Evolutionary conservation across 2,797 vertebrate species (phyloP), one percentile per base, ranked within the genome.

Genomic region (Sandelia bainsii): DNA sequence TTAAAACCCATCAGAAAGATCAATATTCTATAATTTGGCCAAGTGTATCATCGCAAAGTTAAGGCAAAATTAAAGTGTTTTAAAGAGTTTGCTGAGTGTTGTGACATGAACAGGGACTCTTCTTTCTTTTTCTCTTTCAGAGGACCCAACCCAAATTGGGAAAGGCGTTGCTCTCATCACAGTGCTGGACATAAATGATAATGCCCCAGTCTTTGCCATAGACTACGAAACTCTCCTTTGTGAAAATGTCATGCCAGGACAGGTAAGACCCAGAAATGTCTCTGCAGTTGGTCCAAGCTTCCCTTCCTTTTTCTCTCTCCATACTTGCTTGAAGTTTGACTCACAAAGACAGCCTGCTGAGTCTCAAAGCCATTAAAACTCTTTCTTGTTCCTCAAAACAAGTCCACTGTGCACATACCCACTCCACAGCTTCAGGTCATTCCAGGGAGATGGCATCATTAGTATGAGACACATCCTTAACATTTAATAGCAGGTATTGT

Each of bases 151-250:
- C 39, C 97, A 98, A 79, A 94, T 97, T 59, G 97, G 97, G 63
- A 96, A 95, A 93, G 96, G 97, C 46, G 87, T 94, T 10, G 93
- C 96, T 75, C 89, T 96, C 77, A 96, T 99, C 82, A 96, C 93
- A 0, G 96, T 99, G 56, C 93, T 94, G 80, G 98, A 99, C 84
- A 95, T 99, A 72, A 99, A 99, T 46, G 98, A 99, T 86, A 99
- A 99, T 0, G 96, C 97, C 8, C 98, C 98, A 0, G 95, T 97
- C 65, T 98, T 99, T 65, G 97, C 97, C 72, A 97, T 95, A 69
- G 96, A 98, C 57, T 98, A 99, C 40, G 97, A 99, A 82, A 96
- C 96, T 37, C 94, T 95, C 1, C 94, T 99, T 1, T 99, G 98
- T 89, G 97, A 99, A 90, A 97, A 97, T 48, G 87, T 96, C 72